Conservation (phyloP, 2,113 vertebrate species). For the Oryzias celebensis region DNA sequence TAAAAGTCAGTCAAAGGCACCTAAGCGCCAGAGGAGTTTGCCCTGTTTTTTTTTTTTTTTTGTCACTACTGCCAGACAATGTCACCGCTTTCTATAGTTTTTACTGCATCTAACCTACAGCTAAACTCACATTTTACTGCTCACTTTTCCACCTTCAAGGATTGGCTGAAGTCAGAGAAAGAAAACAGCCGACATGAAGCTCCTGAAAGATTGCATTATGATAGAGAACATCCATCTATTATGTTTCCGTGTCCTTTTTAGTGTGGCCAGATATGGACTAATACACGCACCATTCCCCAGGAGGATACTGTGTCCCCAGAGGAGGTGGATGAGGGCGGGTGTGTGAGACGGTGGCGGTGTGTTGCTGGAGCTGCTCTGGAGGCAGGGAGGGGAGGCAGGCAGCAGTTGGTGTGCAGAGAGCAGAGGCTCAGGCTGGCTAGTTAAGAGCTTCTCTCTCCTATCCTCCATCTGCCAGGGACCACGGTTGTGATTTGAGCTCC, state of each 20-base stretch:
- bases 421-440: slow-evolving; percentile 76
- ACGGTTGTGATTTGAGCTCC: slow-evolving; percentile 78
- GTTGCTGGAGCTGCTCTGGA: slow-evolving; percentile 59
- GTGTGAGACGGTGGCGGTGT: slow-evolving; percentile 44
- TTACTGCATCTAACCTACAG: slow-evolving; percentile 16
- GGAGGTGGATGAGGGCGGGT: slow-evolving; percentile 42
- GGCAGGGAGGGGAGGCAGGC: slow-evolving; percentile 69
- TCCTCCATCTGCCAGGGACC: slow-evolving; percentile 79
- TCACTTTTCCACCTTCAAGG: slow-evolving; percentile 12
- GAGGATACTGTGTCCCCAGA: slow-evolving; percentile 62
- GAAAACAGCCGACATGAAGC: slow-evolving; percentile 16
- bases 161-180: slow-evolving; percentile 13
- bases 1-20: slow-evolving; percentile 54
- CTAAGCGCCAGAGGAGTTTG: slow-evolving; percentile 38
- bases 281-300: slow-evolving; percentile 61
- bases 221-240: slow-evolving; percentile 66
- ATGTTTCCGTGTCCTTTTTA: slow-evolving; percentile 69
- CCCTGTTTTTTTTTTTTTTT: slow-evolving; percentile 32
- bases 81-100: slow-evolving; percentile 7
- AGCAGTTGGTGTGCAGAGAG: slow-evolving; percentile 79
- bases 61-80: slow-evolving; percentile 23
- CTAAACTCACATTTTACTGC: not conserved
- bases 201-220: slow-evolving; percentile 31
- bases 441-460: slow-evolving; percentile 77
- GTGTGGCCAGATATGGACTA: slow-evolving; percentile 72